phyloP scores from a whole-genome alignment of 2,113 vertebrate genomes.

The Oenanthe melanoleuca region DNA sequence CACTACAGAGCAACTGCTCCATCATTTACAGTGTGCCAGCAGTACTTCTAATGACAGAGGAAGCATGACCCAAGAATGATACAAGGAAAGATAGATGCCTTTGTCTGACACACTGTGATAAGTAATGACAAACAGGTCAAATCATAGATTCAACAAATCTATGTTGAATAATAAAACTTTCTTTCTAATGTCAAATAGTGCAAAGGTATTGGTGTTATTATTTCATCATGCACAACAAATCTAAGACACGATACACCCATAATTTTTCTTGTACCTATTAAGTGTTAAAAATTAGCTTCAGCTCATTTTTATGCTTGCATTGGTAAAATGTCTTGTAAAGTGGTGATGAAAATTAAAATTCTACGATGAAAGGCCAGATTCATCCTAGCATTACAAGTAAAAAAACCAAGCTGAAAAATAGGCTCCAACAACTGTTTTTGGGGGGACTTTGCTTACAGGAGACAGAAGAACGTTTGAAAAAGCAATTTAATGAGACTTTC shows the following conservation, averaged over 20 bases:
- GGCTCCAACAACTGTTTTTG: background rate
- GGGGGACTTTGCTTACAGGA: conserved; percentile 60
- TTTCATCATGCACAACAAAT: background rate
- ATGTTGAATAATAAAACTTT: background rate
- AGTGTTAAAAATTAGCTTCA: background rate
- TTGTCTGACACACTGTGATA: background rate
- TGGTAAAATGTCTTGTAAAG: background rate
- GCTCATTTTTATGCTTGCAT: background rate
- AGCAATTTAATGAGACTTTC: conserved; percentile 68
- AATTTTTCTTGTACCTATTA: background rate
- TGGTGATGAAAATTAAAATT: background rate
- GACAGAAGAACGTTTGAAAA: conserved; percentile 68
- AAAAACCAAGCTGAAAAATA: background rate
- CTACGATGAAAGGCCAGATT: background rate
- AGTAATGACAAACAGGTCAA: background rate
- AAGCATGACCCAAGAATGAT: background rate
- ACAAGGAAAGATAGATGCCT: background rate
- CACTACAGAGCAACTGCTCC: background rate
- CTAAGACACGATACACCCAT: background rate
- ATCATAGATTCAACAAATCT: too few species aligned
- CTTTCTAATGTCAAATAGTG: background rate
- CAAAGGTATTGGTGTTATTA: background rate
- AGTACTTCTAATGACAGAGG: background rate
- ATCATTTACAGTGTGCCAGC: background rate
- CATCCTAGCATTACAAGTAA: background rate